Evolutionary conservation across 2,797 vertebrate genomes (phyloP), one percentile per base, ranked within the genome.

Genomic region (Trachops cirrhosus): DNA sequence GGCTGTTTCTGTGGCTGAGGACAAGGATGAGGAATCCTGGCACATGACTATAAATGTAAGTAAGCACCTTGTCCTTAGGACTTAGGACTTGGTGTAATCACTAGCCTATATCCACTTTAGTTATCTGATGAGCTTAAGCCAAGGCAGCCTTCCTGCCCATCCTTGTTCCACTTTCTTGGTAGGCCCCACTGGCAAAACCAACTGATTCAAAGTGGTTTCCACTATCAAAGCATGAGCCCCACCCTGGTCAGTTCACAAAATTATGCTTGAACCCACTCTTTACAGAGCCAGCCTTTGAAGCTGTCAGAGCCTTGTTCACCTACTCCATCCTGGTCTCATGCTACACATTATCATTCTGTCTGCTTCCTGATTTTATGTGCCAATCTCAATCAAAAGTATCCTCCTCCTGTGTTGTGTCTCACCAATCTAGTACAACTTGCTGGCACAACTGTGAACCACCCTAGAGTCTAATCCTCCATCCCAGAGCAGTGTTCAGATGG

Each of bases 51-150:
- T 50, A 86, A 97, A 97, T 97, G 96, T 88, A 97, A 97, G 90
- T 95, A 95, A 97, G 94, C 93, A 98, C 96, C 97, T 96, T 96
- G 96, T 97, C 97, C 95, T 95, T 77, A 97, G 94, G 93, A 98
- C 96, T 97, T 82, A 97, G 94, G 94, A 98, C 96, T 97, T 97
- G 93, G 94, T 98, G 91, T 98, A 98, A 98, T 98, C 99, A 99
- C 99, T 99, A 99, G 99, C 99, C 99, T 99, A 99, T 98, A 98
- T 98, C 98, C 98, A 99, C 97, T 98, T 98, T 98, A 98, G 97
- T 98, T 98, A 99, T 98, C 98, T 98, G 98, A 98, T 96, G 96
- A 97, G 98, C 95, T 74, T 62, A 80, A n/a, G 44, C 92, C 84
- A 97, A 96, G 94, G 96, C 96, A 97, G 94, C 86, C 93, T 96